Conservation (phyloP, 1,140 invertebrate genomes). For the Latrodectus geometricus region DNA sequence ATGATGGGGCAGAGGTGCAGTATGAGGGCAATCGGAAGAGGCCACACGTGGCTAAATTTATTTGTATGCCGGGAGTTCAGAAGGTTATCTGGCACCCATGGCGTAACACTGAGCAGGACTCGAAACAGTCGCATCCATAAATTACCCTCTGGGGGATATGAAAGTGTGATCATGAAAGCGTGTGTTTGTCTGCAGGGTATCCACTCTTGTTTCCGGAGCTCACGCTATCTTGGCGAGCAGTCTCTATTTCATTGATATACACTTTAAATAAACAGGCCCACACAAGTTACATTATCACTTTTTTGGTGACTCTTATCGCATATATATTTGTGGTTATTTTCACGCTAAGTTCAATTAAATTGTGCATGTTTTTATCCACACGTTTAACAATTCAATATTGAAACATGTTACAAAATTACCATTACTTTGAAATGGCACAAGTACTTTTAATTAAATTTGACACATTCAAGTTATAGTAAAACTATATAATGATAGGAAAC, state of each 20-base stretch:
- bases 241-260: background rate
- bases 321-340: too few species aligned
- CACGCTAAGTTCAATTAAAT: too few species aligned
- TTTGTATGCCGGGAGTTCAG: conserved; percentile 28
- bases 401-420: too few species aligned
- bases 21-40: conserved; percentile 4
- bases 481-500: too few species aligned
- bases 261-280: background rate
- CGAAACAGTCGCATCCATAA: conserved; percentile 52
- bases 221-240: background rate
- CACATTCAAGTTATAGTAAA: too few species aligned
- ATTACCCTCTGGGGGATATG: conserved; percentile 33
- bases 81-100: conserved; percentile 22
- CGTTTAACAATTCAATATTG: too few species aligned
- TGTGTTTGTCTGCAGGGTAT: background rate
- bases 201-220: background rate
- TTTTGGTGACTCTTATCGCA: too few species aligned
- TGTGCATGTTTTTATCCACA: too few species aligned
- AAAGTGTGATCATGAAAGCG: conserved; percentile 25
- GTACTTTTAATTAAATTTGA: too few species aligned
- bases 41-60: conserved; percentile 51
- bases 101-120: conserved; percentile 30
- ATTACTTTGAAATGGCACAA: too few species aligned
- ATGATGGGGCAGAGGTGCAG: conserved; percentile 8
- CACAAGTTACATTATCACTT: background rate